phyloP scores from a whole-genome alignment of 2,797 vertebrate genomes.

The Pangasius djambal region DNA sequence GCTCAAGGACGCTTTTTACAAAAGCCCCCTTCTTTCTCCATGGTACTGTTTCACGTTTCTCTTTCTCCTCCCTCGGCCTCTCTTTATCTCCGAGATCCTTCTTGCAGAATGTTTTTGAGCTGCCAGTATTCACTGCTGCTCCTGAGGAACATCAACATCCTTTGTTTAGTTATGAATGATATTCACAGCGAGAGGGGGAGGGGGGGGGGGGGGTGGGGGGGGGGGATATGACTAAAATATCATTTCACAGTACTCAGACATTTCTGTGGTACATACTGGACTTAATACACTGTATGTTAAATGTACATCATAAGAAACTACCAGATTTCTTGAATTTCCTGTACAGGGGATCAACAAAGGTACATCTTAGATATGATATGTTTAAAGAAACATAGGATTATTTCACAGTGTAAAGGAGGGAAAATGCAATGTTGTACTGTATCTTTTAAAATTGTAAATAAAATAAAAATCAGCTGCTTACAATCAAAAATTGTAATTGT shows the following conservation, averaged over 20 bases:
- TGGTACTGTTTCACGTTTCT: slow-evolving; percentile 43
- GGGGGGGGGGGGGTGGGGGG: too few species aligned
- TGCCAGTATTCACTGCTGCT: not conserved
- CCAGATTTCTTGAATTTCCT: not conserved
- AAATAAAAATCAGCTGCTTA: too few species aligned
- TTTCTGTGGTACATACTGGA: not conserved
- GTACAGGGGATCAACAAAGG: too few species aligned
- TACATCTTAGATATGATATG: too few species aligned
- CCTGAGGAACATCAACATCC: not conserved
- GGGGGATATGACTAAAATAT: not conserved
- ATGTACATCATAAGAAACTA: not conserved
- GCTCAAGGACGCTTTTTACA: slow-evolving; percentile 59
- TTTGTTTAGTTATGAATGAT: not conserved
- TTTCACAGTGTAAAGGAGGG: not conserved
- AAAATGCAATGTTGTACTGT: not conserved
- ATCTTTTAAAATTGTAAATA: too few species aligned
- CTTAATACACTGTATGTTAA: not conserved
- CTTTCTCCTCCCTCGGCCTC: slow-evolving; percentile 10
- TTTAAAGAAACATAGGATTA: not conserved
- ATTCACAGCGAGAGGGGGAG: not conserved
- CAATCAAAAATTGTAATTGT: too few species aligned
- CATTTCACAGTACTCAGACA: too few species aligned
- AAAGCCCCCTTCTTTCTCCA: slow-evolving; percentile 39
- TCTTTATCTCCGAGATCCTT: slow-evolving; percentile 4
- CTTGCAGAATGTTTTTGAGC: not conserved